Percentiles rank a stretch among this genome's conserved stretches.
phyloP scores from a whole-genome alignment of 64 coral and sea anemone species.

The Montipora capricornis region DNA sequence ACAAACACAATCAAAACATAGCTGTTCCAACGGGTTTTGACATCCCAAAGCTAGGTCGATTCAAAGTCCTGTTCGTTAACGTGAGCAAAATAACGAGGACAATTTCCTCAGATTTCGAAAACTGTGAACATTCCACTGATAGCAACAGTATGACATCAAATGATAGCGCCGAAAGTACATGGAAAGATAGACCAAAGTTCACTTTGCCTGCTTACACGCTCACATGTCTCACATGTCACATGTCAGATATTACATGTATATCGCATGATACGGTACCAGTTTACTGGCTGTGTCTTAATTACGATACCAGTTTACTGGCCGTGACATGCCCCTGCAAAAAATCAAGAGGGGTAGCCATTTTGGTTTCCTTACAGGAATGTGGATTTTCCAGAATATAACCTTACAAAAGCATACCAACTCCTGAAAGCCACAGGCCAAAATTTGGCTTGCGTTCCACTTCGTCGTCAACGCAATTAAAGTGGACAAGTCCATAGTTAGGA shows the following conservation, averaged over 20 bases:
- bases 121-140: too few relatives aligned
- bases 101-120: too few relatives aligned
- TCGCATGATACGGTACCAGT: conserved; percentile 11
- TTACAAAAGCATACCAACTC: conserved; percentile 25
- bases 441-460: conserved; percentile 39
- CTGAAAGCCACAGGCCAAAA: conserved; percentile 39
- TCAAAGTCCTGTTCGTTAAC: too few relatives aligned
- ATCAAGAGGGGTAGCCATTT: conserved; percentile 28
- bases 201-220: not conserved
- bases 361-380: conserved; percentile 24
- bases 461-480: not conserved
- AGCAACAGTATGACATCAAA: not conserved
- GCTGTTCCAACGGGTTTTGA: too few relatives aligned
- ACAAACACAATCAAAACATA: too few relatives aligned
- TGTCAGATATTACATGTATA: not conserved
- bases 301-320: not conserved
- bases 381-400: conserved; percentile 40
- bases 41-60: too few relatives aligned
- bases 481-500: too few relatives aligned
- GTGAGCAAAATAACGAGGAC: too few relatives aligned
- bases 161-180: not conserved
- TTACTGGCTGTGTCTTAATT: not conserved
- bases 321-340: conserved; percentile 36
- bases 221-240: not conserved
- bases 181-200: not conserved